phyloP scores from a whole-genome alignment of 1,140 invertebrate species.

The Elysia chlorotica region DNA sequence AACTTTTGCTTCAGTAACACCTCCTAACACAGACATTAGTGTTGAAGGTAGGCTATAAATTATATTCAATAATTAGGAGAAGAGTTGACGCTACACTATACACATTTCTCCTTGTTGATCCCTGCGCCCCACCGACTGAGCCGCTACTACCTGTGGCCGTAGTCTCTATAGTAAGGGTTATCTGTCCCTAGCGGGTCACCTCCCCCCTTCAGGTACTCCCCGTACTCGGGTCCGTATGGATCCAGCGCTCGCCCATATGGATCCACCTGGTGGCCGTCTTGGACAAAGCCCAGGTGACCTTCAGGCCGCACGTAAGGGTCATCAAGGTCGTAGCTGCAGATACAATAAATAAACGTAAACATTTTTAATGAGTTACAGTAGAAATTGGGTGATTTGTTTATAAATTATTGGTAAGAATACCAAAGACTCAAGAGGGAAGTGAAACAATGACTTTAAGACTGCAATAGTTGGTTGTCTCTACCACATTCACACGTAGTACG shows the following conservation, averaged over 20 bases:
- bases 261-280: conserved; percentile 37
- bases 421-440: background rate
- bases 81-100: too few relatives aligned
- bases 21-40: too few relatives aligned
- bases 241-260: conserved; percentile 16
- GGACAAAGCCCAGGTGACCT: conserved; percentile 51
- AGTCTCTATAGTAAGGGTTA: background rate
- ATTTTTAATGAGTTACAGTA: too few relatives aligned
- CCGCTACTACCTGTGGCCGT: background rate
- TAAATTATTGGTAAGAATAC: background rate
- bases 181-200: too few relatives aligned
- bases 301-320: conserved; percentile 56
- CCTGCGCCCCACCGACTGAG: background rate
- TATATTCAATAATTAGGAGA: too few relatives aligned
- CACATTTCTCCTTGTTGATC: too few relatives aligned
- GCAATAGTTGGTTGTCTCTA: background rate
- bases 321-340: conserved; percentile 38
- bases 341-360: background rate
- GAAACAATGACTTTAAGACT: conserved; percentile 2
- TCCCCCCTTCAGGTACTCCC: conserved; percentile 10
- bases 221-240: conserved; percentile 13
- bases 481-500: background rate
- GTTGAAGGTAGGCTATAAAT: too few relatives aligned
- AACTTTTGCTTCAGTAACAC: too few relatives aligned
- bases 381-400: background rate